A percentile compares a stretch with the other conserved stretches of the same genome.
Conservation (phyloP, 2,888 invertebrate genomes). For the Athrips mouffetella region DNA sequence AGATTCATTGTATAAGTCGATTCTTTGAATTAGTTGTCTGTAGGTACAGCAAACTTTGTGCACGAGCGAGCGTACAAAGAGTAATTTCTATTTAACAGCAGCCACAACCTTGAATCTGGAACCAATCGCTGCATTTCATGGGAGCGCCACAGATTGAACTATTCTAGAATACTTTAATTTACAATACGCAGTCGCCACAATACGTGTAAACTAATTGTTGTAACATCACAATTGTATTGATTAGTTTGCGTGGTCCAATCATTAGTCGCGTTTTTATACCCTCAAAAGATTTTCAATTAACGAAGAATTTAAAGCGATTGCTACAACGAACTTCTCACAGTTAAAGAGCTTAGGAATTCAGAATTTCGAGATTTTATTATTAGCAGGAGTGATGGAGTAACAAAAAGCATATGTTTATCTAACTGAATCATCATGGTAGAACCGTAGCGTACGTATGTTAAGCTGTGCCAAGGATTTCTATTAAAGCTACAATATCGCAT, state of each 20-base stretch:
- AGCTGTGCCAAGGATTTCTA: not conserved
- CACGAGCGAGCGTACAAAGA: conserved; percentile 32
- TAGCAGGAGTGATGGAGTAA: not conserved
- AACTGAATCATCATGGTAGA: conserved; percentile 4
- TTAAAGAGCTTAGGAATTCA: not conserved
- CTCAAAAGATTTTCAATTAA: not conserved
- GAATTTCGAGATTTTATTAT: not conserved
- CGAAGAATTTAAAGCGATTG: too few relatives aligned
- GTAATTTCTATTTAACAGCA: conserved; percentile 58
- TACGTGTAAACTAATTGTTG: not conserved
- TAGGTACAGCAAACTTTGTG: conserved; percentile 36
- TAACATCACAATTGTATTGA: conserved; percentile 1
- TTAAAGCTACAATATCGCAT: not conserved
- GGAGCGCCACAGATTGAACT: conserved; percentile 4
- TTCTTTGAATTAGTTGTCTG: conserved; percentile 48
- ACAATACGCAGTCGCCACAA: not conserved
- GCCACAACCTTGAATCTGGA: conserved; percentile 66
- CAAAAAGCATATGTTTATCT: conserved; percentile 5
- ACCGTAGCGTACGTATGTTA: not conserved
- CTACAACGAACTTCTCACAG: too few relatives aligned
- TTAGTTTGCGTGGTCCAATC: conserved; percentile 10
- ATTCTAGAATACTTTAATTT: conserved; percentile 1
- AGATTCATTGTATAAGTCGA: conserved; percentile 31
- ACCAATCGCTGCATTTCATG: conserved; percentile 42
- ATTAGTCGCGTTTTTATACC: conserved; percentile 1